Conservation (phyloP, 2,113 vertebrate species). For the Limanda limanda region DNA sequence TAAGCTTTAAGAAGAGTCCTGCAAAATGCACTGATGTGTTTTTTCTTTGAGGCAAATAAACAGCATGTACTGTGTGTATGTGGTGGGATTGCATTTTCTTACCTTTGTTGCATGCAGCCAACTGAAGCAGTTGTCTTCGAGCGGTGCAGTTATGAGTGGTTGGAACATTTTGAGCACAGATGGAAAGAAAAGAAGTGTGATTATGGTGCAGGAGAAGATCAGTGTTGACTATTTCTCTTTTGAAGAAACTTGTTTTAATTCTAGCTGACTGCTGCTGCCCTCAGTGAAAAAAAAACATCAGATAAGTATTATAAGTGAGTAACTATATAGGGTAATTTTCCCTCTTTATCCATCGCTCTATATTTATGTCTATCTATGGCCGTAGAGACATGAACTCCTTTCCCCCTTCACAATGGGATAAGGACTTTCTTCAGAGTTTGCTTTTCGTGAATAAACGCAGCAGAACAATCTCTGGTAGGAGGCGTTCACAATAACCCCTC, state of each 20-base stretch:
- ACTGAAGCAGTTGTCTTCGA: background rate
- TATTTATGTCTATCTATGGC: no score
- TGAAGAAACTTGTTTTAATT: background rate
- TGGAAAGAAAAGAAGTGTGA: background rate
- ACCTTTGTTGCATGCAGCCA: conserved; percentile 3
- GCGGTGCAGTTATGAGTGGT: background rate
- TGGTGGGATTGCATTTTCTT: background rate
- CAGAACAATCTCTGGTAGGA: no score
- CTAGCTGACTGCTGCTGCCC: background rate
- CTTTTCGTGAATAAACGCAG: no score
- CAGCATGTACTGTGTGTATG: background rate
- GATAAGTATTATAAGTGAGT: no score
- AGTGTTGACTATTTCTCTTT: background rate
- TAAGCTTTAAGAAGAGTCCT: background rate
- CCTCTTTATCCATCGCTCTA: no score
- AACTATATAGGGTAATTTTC: no score
- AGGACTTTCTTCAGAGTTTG: no score
- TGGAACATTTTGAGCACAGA: conserved; percentile 13
- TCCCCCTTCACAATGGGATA: no score
- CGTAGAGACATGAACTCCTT: no score
- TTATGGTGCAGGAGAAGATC: background rate
- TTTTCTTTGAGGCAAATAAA: background rate
- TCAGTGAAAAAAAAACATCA: no score
- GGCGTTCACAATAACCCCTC: no score
- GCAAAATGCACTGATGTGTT: background rate